Evolutionary conservation across 1,140 invertebrate species (phyloP), one percentile per base, ranked within the genome.

Genomic region (Neodiprion lecontei): DNA sequence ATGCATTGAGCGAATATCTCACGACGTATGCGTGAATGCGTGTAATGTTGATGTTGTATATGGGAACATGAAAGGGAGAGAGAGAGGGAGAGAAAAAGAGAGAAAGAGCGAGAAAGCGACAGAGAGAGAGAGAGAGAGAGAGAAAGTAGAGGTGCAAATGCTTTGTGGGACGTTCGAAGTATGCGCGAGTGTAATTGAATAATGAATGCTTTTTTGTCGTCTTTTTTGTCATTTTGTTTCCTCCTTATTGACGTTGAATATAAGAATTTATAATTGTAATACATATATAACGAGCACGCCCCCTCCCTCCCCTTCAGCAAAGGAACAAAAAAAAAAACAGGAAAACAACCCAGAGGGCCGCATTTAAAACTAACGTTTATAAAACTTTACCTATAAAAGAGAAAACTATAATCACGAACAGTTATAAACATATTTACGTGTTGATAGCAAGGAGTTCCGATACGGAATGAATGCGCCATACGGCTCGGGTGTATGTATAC

Each of bases 321-420:
- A 5, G 4, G 17, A 21, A 21, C 17, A 61, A 61, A 61, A 61
- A 61, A 17, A 61, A 11, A 61, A 17, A 61, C 11, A 5, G 53
- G n/a, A 11, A 61, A 61, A n/a, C 1, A 61, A 61, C 53, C 53
- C 53, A 61, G 53, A 72, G 69, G 79, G 78, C 73, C 71, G 80
- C 81, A 82, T 82, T 83, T 83, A 83, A 82, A 81, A 79, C 71
- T 81, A 82, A 81, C 71, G 78, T 84, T 82, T 84, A 76, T 84
- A 84, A 82, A 79, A 78, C 75, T 74, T 68, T 76, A 77, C 69
- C 78, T 28, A 77, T 70, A 78, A 79, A 77, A 78, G 70, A 76
- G 69, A 76, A 69, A 68, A 61, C 61, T 79, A 72, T 80, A 79
- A 79, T 72, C 69, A 67, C 40, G 67, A 40, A 68, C 49, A 79